A percentile compares a stretch with the other conserved stretches of the same genome.
Conservation (phyloP, 2,797 vertebrate genomes). For the Enteromius fasciolatus region DNA sequence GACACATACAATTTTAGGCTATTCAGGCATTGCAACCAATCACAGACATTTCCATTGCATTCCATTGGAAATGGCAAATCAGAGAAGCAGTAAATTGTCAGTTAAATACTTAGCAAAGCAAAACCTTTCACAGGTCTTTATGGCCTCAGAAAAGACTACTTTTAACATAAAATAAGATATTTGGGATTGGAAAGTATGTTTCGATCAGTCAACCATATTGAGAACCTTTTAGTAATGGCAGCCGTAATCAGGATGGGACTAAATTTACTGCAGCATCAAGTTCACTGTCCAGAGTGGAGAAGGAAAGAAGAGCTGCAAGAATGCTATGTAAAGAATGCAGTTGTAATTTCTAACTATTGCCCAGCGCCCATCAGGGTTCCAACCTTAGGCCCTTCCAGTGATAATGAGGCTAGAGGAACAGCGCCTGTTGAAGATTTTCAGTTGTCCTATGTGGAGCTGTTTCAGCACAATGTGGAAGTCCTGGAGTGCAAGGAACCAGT, state of each 20-base stretch:
- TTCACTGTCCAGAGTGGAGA: not conserved
- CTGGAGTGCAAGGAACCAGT: not conserved
- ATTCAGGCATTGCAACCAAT: not conserved
- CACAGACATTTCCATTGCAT: not conserved
- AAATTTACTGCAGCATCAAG: not conserved
- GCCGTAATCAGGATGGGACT: not conserved
- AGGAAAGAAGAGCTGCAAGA: not conserved
- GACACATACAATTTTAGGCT: not conserved
- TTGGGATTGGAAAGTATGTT: not conserved
- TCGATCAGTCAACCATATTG: not conserved
- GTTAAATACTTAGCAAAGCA: not conserved
- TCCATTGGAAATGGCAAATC: not conserved
- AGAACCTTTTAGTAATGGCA: not conserved
- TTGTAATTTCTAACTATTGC: constrained; percentile 12
- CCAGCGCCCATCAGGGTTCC: constrained; percentile 17
- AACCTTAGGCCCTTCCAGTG: not conserved
- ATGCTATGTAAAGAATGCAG: constrained; percentile 23
- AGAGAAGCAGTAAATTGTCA: not conserved
- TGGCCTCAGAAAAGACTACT: not conserved
- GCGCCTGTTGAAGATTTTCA: not conserved
- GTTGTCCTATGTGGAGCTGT: not conserved
- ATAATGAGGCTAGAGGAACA: constrained; percentile 10
- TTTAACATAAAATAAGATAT: constrained; percentile 9
- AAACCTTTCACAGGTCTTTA: not conserved
- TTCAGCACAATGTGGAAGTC: not conserved